These are phyloP conservation scores for Dromas ardeola DNA, from an alignment of 2,113 vertebrate genomes.

Conservation along the genomic window DNA sequence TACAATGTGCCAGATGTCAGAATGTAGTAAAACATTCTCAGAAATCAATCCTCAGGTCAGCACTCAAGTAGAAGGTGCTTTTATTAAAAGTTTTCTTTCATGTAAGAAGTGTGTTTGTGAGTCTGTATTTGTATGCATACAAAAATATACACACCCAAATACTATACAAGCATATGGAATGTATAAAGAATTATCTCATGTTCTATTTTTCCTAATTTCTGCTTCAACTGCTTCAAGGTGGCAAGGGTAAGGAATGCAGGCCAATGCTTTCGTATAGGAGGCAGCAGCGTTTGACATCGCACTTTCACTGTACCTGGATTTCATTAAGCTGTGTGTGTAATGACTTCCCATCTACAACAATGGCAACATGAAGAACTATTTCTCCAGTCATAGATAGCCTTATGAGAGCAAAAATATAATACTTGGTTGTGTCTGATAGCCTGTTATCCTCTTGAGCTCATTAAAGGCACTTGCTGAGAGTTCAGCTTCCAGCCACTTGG, in stretches of 20 bases:
- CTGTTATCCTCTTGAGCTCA: neutral
- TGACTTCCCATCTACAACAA: neutral
- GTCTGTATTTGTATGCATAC: neutral
- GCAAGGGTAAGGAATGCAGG: neutral
- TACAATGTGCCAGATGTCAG: neutral
- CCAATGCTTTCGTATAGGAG: neutral
- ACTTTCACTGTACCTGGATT: neutral
- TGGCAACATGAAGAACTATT: neutral
- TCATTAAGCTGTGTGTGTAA: neutral
- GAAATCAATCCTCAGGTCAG: neutral
- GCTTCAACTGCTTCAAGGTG: neutral
- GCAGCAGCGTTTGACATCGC: neutral
- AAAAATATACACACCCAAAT: neutral
- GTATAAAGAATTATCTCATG: neutral
- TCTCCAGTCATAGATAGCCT: neutral
- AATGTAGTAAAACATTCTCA: neutral
- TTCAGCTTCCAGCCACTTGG: neutral
- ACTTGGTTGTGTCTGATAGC: neutral
- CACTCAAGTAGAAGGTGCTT: neutral
- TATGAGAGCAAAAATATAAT: neutral
- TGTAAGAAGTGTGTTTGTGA: fast-evolving
- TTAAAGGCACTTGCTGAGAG: neutral
- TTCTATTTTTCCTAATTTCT: neutral
- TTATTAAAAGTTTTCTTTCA: neutral
- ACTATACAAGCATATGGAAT: neutral